Percentiles rank a stretch among this genome's conserved stretches.
Conservation (phyloP, 2,113 vertebrate species). For the Tychaedon coryphoeus region DNA sequence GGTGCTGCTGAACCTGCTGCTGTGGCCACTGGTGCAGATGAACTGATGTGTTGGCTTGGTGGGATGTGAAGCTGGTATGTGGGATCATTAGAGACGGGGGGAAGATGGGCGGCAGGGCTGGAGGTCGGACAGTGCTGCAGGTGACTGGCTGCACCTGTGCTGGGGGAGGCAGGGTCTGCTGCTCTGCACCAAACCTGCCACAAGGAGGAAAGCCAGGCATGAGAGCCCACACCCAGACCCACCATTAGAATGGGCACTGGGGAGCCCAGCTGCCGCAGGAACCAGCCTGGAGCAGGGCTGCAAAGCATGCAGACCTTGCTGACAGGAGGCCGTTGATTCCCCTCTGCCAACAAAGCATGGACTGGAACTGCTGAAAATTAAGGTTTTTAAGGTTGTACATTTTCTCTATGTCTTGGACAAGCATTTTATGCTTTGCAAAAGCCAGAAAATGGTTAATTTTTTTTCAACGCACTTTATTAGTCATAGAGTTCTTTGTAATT, state of each 20-base stretch:
- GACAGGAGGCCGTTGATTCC: background rate
- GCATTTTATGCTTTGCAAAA: background rate
- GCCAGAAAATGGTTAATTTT: background rate
- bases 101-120: slow-evolving; percentile 70
- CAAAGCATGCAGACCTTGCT: background rate
- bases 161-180: slow-evolving; percentile 70
- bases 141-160: slow-evolving; percentile 74
- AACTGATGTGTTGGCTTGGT: slow-evolving; percentile 65
- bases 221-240: background rate
- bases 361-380: background rate
- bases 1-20: slow-evolving; percentile 74
- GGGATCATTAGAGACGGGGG: slow-evolving; percentile 78
- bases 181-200: slow-evolving; percentile 79
- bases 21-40: slow-evolving; percentile 71
- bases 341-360: background rate
- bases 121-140: slow-evolving; percentile 66
- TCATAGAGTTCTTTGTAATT: background rate
- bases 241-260: accelerated
- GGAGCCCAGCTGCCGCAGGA: background rate
- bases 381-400: background rate
- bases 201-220: background rate
- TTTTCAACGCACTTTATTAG: background rate
- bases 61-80: slow-evolving; percentile 68
- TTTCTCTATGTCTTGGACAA: background rate
- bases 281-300: background rate